phyloP scores from a whole-genome alignment of 2,113 vertebrate genomes.

The Sebastes schlegelii region DNA sequence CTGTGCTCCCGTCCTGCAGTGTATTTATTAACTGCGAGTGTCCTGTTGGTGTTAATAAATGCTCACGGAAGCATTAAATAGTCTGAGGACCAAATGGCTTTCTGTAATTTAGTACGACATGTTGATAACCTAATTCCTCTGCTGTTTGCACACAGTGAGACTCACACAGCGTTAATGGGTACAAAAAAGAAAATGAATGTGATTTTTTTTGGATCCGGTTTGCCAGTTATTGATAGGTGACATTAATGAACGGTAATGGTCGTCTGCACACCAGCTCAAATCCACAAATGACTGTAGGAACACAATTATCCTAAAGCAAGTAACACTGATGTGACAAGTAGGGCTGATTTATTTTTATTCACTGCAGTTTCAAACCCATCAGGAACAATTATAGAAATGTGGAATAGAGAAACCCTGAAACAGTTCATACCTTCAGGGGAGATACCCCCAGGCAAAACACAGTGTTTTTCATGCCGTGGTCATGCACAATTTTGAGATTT shows the following conservation, averaged over 20 bases:
- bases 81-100: slow-evolving; percentile 30
- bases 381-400: not conserved
- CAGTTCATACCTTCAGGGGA: not conserved
- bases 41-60: slow-evolving; percentile 39
- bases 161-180: not conserved
- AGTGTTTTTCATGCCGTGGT: too few relatives aligned
- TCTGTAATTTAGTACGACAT: slow-evolving; percentile 37
- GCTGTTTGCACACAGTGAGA: slow-evolving; percentile 28
- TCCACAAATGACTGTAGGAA: not conserved
- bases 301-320: not conserved
- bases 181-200: not conserved
- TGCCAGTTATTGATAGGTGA: not conserved
- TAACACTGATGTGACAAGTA: not conserved
- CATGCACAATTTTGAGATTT: too few relatives aligned
- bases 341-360: not conserved
- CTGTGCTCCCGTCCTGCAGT: slow-evolving; percentile 1
- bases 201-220: not conserved
- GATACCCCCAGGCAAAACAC: too few relatives aligned
- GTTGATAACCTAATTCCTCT: slow-evolving; percentile 39
- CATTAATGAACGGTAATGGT: not conserved
- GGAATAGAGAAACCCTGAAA: not conserved
- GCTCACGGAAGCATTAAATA: slow-evolving; percentile 37
- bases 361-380: not conserved
- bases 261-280: slow-evolving; percentile 3
- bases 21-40: slow-evolving; percentile 21